Evolutionary conservation across 1,140 invertebrate species (phyloP), one percentile per base, ranked within the genome.

Genomic region (Atta colombica): DNA sequence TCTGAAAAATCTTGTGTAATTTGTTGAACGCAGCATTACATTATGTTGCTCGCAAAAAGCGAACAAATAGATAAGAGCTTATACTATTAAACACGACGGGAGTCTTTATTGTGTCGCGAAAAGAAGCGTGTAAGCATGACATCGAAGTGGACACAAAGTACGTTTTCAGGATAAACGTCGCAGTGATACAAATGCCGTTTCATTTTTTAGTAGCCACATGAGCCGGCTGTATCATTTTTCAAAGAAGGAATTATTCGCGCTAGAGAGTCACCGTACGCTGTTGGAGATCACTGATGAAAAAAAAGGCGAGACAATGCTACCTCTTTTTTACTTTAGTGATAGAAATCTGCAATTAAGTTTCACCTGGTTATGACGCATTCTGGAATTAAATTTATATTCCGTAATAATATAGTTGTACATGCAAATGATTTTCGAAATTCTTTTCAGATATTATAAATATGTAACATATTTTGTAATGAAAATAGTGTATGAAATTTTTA

Each of bases 181-280:
- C 18, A 21, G 25, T 74, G 10, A 6, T 87, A 87, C 66, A 82
- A 87, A 87, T 74, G 78, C 18, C 35, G 68, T 51, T 72, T 72
- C 85, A 87, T 87, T 87, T 87, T 74, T 87, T 35, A 87, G 58
- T 53, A 71, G 69, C 82, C 39, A 31, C 61, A 35, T 63, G 85
- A 69, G 68, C 55, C 66, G 49, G 78, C 53, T 60, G 53, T 35
- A 51, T 68, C 58, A 82, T 84, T 87, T 84, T 65, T 84, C 78
- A 87, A 74, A 55, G 45, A 7, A 66, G 39, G 66, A 78, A 87
- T 86, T 81, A 87, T 88, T 65, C 75, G 58, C 21, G 77, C 45
- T 60, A 69, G 31, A 58, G 69, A 21, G 68, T 77, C 39, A 58
- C 28, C 18, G 3, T 51, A 28, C 72, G 45, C 75, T 55, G 25